Evolutionary conservation across 2,888 invertebrate species (phyloP).

Genomic region (Cryptocephalus primarius): DNA sequence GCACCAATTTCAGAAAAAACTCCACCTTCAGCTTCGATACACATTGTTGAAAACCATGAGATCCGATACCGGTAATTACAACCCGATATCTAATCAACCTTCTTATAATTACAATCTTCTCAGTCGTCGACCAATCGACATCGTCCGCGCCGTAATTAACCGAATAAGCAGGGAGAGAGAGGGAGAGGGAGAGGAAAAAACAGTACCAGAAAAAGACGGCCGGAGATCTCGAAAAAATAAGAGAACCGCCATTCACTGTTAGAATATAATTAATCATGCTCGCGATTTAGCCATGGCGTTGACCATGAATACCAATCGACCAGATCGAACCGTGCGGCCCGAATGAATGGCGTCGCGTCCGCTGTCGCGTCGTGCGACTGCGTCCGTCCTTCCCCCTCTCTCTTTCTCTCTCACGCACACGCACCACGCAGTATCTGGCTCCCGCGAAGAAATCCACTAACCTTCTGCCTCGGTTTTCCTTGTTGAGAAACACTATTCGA

Average conservation of each 20-base stretch:
- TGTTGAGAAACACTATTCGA: conserved; percentile 27
- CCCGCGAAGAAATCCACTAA: conserved; percentile 21
- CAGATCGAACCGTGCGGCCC: conserved; percentile 6
- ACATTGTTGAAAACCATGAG: too few species aligned
- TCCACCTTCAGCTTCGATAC: too few species aligned
- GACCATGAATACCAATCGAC: conserved; percentile 29
- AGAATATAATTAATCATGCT: conserved; percentile 12
- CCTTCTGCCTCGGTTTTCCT: conserved; percentile 30
- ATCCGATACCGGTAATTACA: too few species aligned
- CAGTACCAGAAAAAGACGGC: not conserved
- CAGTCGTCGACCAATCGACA: too few species aligned
- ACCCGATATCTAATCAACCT: too few species aligned
- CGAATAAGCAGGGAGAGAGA: not conserved
- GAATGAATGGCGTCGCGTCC: not conserved
- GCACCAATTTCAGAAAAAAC: too few species aligned
- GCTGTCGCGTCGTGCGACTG: too few species aligned
- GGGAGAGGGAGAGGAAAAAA: too few species aligned
- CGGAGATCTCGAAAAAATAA: not conserved
- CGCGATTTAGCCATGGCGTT: conserved; percentile 34
- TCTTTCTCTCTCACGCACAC: too few species aligned
- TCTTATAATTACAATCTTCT: too few species aligned
- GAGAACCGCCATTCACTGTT: not conserved
- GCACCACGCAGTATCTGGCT: too few species aligned
- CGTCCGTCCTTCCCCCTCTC: too few species aligned
- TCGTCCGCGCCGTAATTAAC: not conserved